Evolutionary conservation across 2,888 invertebrate species (phyloP), one percentile per base, ranked within the genome.

Genomic region (Neoaliturus tenellus): DNA sequence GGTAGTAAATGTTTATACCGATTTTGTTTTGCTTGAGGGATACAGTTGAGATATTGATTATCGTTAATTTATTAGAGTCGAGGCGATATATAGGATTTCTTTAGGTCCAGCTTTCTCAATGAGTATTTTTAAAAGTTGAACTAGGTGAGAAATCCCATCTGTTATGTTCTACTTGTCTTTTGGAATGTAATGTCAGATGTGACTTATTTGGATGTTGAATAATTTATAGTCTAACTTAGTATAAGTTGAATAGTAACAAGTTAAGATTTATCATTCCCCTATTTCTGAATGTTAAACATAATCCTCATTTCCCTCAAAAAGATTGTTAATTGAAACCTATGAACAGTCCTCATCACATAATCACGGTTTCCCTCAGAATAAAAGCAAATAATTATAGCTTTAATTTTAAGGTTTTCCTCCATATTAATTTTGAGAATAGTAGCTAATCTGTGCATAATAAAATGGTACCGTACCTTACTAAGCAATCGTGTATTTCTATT

Each of bases 221-320:
- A 28, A 62, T 62, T 51, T 31, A 62, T 62, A 62, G 31, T 62
- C 62, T 62, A 62, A 62, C 62, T 62, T 28, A 62, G 31, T 25
- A 28, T 8, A 10, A 28, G 28, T 62, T n/a, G 1, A 14, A 31
- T 28, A 28, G 2, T 28, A 28, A 28, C 31, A 3, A 17, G 28
- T 28, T 20, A 62, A 31, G 28, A 62, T 20, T 51, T 62, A 28
- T 31, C 62, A 28, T 12, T 58, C 17, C 17, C 25, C 58, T 58
- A 28, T 4, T 10, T 62, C 31, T 62, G 8, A 62, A 62, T 62
- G 62, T 62, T 62, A 4, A 51, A 5, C 5, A 23, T 23, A 51
- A 10, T 23, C 51, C 23, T 51, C 51, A 14, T 51, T 51, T 51
- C 5, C 20, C 51, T 51, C 20, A 51, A 51, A 10, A 51, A 10